Percentiles rank a stretch among this genome's conserved stretches.
phyloP scores from a whole-genome alignment of 2,888 invertebrate genomes.

The Ptilodon capucinus region DNA sequence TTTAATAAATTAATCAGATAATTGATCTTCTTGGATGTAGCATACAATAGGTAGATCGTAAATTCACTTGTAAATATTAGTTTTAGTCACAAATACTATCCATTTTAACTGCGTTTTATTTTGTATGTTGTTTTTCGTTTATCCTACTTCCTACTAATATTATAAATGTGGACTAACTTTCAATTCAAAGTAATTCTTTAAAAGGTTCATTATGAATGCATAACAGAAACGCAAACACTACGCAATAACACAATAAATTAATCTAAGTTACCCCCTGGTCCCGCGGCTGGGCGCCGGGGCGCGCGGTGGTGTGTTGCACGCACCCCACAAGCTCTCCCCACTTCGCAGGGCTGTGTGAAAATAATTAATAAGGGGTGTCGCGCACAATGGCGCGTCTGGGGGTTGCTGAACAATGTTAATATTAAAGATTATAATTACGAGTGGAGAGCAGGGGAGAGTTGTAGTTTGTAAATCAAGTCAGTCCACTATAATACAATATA shows the following conservation, averaged over 20 bases:
- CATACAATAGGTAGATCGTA: too few species aligned
- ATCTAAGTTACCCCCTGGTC: neutral
- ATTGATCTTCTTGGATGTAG: too few species aligned
- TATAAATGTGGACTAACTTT: too few species aligned
- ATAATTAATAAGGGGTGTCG: constrained; percentile 36
- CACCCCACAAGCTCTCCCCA: neutral
- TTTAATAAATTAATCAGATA: neutral
- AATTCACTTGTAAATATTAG: too few species aligned
- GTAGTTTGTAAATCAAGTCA: constrained; percentile 15
- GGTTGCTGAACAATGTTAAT: constrained; percentile 32
- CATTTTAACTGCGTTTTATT: too few species aligned
- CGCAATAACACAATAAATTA: neutral
- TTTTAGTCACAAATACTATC: too few species aligned
- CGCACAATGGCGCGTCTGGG: constrained; percentile 15
- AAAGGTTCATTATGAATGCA: neutral
- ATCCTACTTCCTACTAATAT: too few species aligned
- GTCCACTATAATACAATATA: constrained; percentile 20
- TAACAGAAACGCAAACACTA: neutral
- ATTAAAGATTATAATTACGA: constrained; percentile 29
- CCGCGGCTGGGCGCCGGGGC: too few species aligned
- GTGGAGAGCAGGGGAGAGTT: neutral
- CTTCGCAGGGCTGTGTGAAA: constrained; percentile 23
- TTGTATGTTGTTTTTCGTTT: too few species aligned
- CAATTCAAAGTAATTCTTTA: too few species aligned
- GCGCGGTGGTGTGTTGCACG: neutral